Percentiles rank a stretch among this genome's conserved stretches.
phyloP scores from a whole-genome alignment of 1,140 invertebrate genomes.

The Diorhabda elongata region DNA sequence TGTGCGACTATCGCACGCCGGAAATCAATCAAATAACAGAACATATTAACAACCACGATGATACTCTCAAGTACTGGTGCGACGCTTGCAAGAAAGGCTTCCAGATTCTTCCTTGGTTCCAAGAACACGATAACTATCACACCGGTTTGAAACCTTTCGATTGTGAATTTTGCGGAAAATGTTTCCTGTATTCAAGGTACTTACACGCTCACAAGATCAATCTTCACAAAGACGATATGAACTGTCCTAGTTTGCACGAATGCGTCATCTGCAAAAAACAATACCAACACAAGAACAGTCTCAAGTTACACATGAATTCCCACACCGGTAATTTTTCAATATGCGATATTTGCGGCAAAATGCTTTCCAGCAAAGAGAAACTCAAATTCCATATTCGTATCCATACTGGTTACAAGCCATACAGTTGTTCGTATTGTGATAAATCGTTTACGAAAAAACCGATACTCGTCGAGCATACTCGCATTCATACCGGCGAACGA shows the following conservation, averaged over 20 bases:
- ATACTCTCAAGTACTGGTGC: constrained; percentile 39
- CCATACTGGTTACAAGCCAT: constrained; percentile 58
- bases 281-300: constrained; percentile 44
- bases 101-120: constrained; percentile 38
- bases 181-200: constrained; percentile 39
- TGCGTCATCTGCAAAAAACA: constrained; percentile 44
- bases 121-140: constrained; percentile 50
- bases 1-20: constrained; percentile 46
- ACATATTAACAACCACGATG: constrained; percentile 38
- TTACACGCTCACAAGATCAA: constrained; percentile 38
- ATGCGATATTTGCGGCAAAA: constrained; percentile 46
- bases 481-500: constrained; percentile 52
- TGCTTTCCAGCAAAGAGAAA: constrained; percentile 43
- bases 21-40: constrained; percentile 37
- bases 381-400: constrained; percentile 50
- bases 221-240: constrained; percentile 38
- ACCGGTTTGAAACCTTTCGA: constrained; percentile 74
- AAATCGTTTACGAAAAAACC: constrained; percentile 51
- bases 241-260: constrained; percentile 37
- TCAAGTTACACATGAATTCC: constrained; percentile 44
- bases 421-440: constrained; percentile 51
- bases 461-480: constrained; percentile 49
- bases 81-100: constrained; percentile 44
- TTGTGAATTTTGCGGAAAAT: constrained; percentile 54
- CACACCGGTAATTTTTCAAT: constrained; percentile 45